A percentile compares a stretch with the other conserved stretches of the same genome.
These are phyloP conservation scores for Otus sunia DNA, from an alignment of 2,113 vertebrate genomes.

Conservation along the genomic window DNA sequence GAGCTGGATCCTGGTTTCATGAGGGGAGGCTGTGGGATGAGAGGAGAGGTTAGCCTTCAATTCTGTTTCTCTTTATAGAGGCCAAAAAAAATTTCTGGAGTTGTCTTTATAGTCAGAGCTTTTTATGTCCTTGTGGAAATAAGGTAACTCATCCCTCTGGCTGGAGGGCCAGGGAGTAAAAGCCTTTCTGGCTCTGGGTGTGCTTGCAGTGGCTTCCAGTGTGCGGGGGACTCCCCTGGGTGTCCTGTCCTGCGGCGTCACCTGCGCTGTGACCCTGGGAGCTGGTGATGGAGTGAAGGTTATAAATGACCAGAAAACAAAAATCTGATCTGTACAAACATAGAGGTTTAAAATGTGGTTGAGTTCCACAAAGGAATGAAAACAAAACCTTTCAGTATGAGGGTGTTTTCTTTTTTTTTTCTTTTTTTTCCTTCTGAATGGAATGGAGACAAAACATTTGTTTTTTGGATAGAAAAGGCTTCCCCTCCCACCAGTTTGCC, in stretches of 20 bases:
- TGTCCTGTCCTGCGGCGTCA: background rate
- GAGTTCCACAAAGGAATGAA: background rate
- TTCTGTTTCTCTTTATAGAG: background rate
- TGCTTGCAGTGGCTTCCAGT: background rate
- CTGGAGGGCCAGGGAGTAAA: background rate
- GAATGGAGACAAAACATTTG: constrained; percentile 18
- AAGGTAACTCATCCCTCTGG: background rate
- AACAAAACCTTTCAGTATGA: background rate
- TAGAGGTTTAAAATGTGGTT: background rate
- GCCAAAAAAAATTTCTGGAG: background rate
- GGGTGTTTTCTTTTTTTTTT: background rate
- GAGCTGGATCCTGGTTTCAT: background rate
- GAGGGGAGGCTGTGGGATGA: background rate
- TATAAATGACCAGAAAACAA: background rate
- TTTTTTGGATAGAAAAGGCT: constrained; percentile 3
- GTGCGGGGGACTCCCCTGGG: fast-evolving
- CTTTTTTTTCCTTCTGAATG: background rate
- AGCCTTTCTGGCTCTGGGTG: background rate
- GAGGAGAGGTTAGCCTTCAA: background rate
- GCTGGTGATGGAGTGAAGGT: background rate
- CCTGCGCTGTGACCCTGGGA: background rate
- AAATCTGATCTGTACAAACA: background rate
- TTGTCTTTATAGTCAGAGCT: background rate
- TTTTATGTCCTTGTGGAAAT: background rate
- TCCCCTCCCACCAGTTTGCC: background rate